phyloP scores from a whole-genome alignment of 2,113 vertebrate genomes.

The Acinonyx jubatus region DNA sequence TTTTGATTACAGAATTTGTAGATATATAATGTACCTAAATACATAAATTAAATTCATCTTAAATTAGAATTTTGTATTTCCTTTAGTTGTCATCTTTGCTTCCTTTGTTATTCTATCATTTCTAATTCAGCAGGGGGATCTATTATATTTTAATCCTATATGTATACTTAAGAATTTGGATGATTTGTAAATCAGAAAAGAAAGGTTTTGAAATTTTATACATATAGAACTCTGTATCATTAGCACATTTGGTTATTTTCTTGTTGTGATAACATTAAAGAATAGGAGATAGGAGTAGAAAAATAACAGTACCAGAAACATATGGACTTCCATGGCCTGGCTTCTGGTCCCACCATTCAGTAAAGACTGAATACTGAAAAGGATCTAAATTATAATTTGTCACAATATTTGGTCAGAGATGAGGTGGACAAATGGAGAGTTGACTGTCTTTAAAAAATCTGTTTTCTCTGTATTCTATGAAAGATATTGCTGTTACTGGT shows the following conservation, averaged over 20 bases:
- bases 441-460: neutral
- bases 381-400: neutral
- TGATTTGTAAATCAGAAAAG: slow-evolving; percentile 32
- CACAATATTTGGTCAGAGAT: neutral
- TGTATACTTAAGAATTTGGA: neutral
- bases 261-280: slow-evolving; percentile 13
- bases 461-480: neutral
- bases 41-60: slow-evolving; percentile 1
- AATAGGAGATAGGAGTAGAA: neutral
- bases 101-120: neutral
- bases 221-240: slow-evolving; percentile 2
- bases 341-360: neutral
- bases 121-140: slow-evolving; percentile 15
- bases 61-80: slow-evolving; percentile 47
- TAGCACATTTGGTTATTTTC: neutral
- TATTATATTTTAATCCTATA: slow-evolving; percentile 23
- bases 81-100: slow-evolving; percentile 30
- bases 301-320: neutral
- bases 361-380: slow-evolving; percentile 7
- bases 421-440: neutral
- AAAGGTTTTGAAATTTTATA: slow-evolving; percentile 37
- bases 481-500: neutral
- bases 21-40: neutral
- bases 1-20: neutral
- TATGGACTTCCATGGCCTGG: neutral